Percentiles rank a stretch among this genome's conserved stretches.
Evolutionary conservation across 2,797 vertebrate genomes (phyloP).

Genomic region (Hemibagrus guttatus): DNA sequence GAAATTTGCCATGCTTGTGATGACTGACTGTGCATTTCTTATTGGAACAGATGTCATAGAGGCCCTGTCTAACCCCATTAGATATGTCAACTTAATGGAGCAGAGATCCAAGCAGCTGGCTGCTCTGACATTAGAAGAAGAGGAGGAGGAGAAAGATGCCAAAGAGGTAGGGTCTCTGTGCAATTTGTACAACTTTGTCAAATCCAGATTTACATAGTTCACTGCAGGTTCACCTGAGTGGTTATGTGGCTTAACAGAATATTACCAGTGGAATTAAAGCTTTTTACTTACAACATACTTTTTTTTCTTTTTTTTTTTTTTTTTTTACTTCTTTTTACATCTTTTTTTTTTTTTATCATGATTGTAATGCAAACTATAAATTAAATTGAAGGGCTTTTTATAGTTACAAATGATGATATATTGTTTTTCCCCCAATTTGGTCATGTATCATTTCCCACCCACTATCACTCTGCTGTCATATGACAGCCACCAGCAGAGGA

Average conservation of each 20-base stretch:
- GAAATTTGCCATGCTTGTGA: constrained; percentile 32
- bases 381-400: not conserved
- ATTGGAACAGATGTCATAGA: constrained; percentile 89
- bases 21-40: constrained; percentile 38
- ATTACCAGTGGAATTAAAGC: not conserved
- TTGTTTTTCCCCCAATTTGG: not conserved
- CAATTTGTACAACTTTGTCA: not conserved
- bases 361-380: not conserved
- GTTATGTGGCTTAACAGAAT: not conserved
- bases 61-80: constrained; percentile 95
- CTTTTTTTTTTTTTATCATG: not conserved
- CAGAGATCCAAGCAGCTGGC: constrained; percentile 96
- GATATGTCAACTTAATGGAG: constrained; percentile 96
- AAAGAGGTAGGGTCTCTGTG: constrained; percentile 79
- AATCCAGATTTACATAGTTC: not conserved
- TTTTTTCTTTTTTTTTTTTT: not conserved
- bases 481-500: not conserved
- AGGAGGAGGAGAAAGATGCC: constrained; percentile 82
- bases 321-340: not conserved
- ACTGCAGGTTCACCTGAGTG: constrained; percentile 1
- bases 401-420: not conserved
- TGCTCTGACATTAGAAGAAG: constrained; percentile 91
- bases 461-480: not conserved
- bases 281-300: not conserved
- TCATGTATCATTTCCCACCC: not conserved